A percentile compares a stretch with the other conserved stretches of the same genome.
phyloP scores from a whole-genome alignment of 2,113 vertebrate species.

The Periophthalmodon schlosseri region DNA sequence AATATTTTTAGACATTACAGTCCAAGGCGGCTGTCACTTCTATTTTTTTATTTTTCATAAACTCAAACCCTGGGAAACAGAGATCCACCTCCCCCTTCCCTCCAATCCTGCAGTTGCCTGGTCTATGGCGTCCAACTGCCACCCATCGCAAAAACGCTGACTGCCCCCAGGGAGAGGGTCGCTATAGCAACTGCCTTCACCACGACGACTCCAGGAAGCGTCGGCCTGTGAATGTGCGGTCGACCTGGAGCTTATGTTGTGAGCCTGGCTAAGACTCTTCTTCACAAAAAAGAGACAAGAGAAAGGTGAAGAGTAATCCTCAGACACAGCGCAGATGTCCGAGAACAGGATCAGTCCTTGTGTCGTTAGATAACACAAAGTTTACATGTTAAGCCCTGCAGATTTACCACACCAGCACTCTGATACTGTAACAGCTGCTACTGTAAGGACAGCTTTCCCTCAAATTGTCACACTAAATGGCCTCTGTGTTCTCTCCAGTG shows the following conservation, averaged over 20 bases:
- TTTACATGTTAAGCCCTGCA: constrained; percentile 46
- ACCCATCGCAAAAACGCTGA: constrained; percentile 63
- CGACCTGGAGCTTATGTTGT: constrained; percentile 46
- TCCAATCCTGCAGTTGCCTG: constrained; percentile 61
- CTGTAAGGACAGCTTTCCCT: constrained; percentile 21
- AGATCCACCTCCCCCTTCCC: constrained; percentile 71
- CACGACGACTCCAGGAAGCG: constrained; percentile 70
- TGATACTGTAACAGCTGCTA: constrained; percentile 44
- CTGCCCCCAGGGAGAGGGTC: constrained; percentile 72
- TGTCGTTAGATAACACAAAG: constrained; percentile 49
- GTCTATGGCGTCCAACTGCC: constrained; percentile 73
- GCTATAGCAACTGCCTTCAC: constrained; percentile 78
- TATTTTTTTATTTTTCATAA: constrained; percentile 61
- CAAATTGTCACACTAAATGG: neutral
- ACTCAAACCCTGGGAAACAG: constrained; percentile 73
- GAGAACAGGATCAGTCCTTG: constrained; percentile 18
- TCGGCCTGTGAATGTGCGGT: constrained; percentile 55
- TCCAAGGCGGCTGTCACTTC: constrained; percentile 68
- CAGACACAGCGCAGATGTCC: constrained; percentile 42
- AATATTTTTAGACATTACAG: constrained; percentile 77
- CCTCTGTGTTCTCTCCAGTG: neutral
- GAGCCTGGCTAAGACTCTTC: constrained; percentile 8
- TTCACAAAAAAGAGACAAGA: neutral
- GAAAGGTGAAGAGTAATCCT: constrained; percentile 26
- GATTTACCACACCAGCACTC: constrained; percentile 30